phyloP scores from a whole-genome alignment of 2,888 invertebrate genomes.

The Buathra laborator region DNA sequence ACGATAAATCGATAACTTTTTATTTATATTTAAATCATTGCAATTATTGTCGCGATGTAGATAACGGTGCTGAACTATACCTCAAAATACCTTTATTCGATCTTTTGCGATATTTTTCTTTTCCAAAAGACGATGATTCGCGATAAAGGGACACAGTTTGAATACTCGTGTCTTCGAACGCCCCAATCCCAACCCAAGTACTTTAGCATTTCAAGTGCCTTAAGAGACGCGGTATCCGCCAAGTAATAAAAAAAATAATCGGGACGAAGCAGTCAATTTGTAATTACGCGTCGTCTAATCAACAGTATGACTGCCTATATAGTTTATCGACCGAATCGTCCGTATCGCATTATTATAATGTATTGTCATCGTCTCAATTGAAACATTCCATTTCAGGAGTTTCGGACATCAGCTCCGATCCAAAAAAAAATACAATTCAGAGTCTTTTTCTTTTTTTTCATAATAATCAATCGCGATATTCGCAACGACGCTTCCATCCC shows the following conservation, averaged over 20 bases:
- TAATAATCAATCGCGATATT: neutral
- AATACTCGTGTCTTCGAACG: constrained; percentile 73
- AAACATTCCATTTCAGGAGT: constrained; percentile 28
- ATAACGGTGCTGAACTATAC: neutral
- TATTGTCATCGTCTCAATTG: constrained; percentile 27
- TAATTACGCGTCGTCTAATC: constrained; percentile 21
- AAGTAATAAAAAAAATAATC: constrained; percentile 70
- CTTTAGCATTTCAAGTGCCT: constrained; percentile 83
- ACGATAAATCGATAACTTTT: neutral
- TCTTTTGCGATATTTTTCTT: constrained; percentile 13
- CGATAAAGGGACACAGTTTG: constrained; percentile 69
- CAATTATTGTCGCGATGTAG: neutral
- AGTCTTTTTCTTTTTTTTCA: neutral
- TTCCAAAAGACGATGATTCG: constrained; percentile 67
- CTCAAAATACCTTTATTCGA: neutral
- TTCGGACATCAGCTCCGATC: neutral
- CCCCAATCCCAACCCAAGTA: constrained; percentile 72
- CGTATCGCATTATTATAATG: constrained; percentile 18
- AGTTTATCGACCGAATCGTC: constrained; percentile 38
- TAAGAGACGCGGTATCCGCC: constrained; percentile 76
- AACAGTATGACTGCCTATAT: constrained; percentile 33
- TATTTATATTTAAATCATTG: neutral
- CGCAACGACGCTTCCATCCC: neutral
- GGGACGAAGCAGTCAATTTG: constrained; percentile 73
- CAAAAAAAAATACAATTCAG: neutral